Evolutionary conservation across 2,113 vertebrate genomes (phyloP).

Genomic region (Tachuris rubrigastra): DNA sequence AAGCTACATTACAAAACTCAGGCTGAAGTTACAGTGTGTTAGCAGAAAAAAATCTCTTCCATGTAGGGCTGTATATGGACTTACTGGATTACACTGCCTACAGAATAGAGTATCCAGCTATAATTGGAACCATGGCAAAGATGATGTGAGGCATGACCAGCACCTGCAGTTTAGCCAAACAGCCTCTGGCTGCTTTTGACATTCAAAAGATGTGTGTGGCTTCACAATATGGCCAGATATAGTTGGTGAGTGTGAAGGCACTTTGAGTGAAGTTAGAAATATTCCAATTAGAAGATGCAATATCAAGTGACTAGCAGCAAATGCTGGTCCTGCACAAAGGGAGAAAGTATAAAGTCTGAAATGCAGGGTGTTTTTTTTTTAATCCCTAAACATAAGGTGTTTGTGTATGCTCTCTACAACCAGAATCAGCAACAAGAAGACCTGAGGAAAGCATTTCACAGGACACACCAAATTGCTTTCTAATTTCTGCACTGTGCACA

Average conservation of each 20-base stretch:
- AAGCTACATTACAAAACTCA: background rate
- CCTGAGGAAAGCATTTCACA: background rate
- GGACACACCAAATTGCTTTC: background rate
- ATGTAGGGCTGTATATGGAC: background rate
- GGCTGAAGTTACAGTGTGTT: background rate
- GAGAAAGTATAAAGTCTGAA: background rate
- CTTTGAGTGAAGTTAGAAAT: background rate
- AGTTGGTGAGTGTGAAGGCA: background rate
- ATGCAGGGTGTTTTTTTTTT: background rate
- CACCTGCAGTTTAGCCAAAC: background rate
- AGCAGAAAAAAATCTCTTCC: background rate
- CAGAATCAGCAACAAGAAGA: background rate
- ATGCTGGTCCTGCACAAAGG: background rate
- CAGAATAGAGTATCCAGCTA: background rate
- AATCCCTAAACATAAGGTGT: background rate
- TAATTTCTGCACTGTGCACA: background rate
- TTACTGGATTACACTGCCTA: background rate
- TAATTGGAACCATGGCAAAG: background rate
- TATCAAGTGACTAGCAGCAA: background rate
- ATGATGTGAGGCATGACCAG: background rate
- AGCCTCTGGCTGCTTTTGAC: background rate
- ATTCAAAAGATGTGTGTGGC: background rate
- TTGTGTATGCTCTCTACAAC: background rate
- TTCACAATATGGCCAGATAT: background rate
- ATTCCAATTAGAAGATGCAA: background rate